These are phyloP conservation scores for Ormyrus rosae DNA, from an alignment of 2,888 invertebrate genomes.

Conservation along the genomic window DNA sequence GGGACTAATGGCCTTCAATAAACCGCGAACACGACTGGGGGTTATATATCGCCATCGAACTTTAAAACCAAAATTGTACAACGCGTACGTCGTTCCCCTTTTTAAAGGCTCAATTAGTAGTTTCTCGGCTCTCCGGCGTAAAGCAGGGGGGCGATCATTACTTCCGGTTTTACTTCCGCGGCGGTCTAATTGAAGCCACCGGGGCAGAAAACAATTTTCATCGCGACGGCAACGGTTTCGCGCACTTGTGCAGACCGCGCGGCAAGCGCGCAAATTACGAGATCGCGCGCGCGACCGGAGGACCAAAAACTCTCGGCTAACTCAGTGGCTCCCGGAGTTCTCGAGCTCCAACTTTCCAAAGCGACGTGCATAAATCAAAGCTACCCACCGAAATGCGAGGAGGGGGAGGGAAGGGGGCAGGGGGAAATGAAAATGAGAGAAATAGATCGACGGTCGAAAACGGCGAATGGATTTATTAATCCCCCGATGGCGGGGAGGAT, in stretches of 20 bases:
- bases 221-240: constrained; percentile 44
- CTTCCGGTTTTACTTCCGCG: constrained; percentile 6
- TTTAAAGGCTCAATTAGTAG: no score
- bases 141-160: neutral
- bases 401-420: neutral
- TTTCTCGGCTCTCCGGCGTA: no score
- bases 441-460: neutral
- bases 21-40: neutral
- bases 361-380: constrained; percentile 31
- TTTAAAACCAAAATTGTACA: neutral
- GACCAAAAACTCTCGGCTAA: constrained; percentile 29
- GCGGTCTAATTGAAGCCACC: constrained; percentile 26
- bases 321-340: constrained; percentile 19
- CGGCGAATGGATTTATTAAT: no score
- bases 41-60: neutral
- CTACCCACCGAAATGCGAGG: constrained; percentile 12
- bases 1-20: neutral
- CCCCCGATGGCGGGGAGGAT: no score
- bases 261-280: constrained; percentile 42
- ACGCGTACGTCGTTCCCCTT: no score
- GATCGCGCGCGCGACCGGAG: constrained; percentile 9
- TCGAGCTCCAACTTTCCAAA: constrained; percentile 26
- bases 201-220: constrained; percentile 57
- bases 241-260: constrained; percentile 22
- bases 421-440: constrained; percentile 3